A percentile compares a stretch with the other conserved stretches of the same genome.
phyloP scores from a whole-genome alignment of 1,140 invertebrate genomes.

The Gryllus bimaculatus region DNA sequence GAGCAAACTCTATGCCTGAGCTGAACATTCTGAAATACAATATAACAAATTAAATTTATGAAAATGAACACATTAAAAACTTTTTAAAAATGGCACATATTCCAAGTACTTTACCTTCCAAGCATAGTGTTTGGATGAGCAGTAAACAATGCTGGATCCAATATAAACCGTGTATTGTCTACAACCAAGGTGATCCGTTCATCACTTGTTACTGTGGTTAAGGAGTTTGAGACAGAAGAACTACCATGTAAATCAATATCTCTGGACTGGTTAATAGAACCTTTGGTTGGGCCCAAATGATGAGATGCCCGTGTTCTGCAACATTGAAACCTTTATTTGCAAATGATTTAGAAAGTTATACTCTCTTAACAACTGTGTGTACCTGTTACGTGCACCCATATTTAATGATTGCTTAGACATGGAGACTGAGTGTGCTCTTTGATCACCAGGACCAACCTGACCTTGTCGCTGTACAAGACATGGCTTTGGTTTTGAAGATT shows the following conservation, averaged over 20 bases:
- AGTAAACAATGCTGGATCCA: constrained; percentile 84
- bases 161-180: constrained; percentile 84
- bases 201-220: constrained; percentile 33
- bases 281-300: constrained; percentile 27
- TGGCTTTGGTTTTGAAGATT: constrained; percentile 60
- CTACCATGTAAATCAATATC: constrained; percentile 16
- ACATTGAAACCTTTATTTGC: constrained; percentile 7
- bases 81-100: not conserved
- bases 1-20: constrained; percentile 83
- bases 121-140: constrained; percentile 89
- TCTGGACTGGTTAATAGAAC: constrained; percentile 24
- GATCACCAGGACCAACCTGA: constrained; percentile 42
- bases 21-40: constrained; percentile 76
- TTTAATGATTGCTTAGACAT: constrained; percentile 40
- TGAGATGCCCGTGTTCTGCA: constrained; percentile 26
- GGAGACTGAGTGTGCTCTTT: constrained; percentile 41
- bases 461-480: constrained; percentile 56
- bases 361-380: constrained; percentile 26
- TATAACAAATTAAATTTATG: not conserved
- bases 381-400: constrained; percentile 44
- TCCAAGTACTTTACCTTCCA: constrained; percentile 48
- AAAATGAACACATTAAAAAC: too few relatives aligned
- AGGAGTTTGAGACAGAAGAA: not conserved
- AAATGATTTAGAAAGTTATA: not conserved
- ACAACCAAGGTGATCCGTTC: constrained; percentile 84